Percentiles rank a stretch among this genome's conserved stretches.
These are phyloP conservation scores for Cygnus buccinator DNA, from an alignment of 2,113 vertebrate genomes.

Conservation along the genomic window DNA sequence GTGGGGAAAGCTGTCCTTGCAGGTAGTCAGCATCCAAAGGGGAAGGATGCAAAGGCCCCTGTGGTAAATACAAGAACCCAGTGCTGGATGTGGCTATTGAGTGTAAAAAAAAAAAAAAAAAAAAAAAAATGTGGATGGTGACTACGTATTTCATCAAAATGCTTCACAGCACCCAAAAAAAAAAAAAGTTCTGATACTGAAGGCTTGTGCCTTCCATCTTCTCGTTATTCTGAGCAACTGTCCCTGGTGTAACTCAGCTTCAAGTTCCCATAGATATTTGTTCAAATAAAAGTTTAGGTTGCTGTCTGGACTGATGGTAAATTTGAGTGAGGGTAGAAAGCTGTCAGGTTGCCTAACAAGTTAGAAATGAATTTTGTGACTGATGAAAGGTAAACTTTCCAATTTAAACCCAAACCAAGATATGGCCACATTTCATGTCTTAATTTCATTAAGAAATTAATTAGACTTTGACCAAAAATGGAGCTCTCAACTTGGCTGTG, in stretches of 20 bases:
- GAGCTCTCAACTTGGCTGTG: not conserved
- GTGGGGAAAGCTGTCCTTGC: not conserved
- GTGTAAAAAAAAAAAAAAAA: not conserved
- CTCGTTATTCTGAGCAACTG: not conserved
- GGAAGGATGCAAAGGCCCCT: not conserved
- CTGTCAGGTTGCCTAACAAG: not conserved
- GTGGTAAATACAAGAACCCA: accelerated
- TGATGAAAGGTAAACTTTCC: not conserved
- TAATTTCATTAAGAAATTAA: not conserved
- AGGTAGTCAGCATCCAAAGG: accelerated
- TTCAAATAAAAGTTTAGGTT: not conserved
- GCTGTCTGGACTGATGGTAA: not conserved
- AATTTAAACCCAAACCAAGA: not conserved
- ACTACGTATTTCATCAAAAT: not conserved
- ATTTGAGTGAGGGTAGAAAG: not conserved
- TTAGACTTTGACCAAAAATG: not conserved
- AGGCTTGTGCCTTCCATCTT: not conserved
- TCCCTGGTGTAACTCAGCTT: not conserved
- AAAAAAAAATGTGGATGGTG: not conserved
- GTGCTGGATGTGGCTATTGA: not conserved
- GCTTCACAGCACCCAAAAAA: not conserved
- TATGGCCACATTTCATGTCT: not conserved
- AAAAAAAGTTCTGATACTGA: not conserved
- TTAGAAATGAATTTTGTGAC: not conserved
- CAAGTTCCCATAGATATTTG: not conserved